Base-by-base conservation (phyloP, 2,888 invertebrate genomes). In the Drosophila barbarae region DNA sequence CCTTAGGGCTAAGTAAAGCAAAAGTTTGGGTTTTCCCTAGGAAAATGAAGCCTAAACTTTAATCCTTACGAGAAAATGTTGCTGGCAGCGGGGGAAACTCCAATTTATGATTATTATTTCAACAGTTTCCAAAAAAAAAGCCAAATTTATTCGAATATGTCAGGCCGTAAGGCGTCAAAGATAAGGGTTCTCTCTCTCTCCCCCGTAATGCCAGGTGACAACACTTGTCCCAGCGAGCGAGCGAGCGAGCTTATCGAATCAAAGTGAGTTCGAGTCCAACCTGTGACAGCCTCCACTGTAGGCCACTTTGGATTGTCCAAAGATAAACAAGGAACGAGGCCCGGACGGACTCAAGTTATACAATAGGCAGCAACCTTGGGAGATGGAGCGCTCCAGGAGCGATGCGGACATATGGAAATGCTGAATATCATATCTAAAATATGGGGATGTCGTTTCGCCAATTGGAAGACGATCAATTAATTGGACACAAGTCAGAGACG, bases 331-430 rank as follows among this genome's bases (percentile, higher is more conserved):
- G 38, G 46, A 21, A 54, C 35, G 32, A 23, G 42, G 49, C 42
- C 59, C 38, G 26, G 42, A 55, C 28, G 18, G 71, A 18, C 18
- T 30, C 46, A 2, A 21, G 82, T 78, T 84, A 78, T 84, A 78
- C 84, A 78, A 78, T 71, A 73, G 55, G 26, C 26, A 26, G 39
- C 75, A 81, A 77, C 76, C 76, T 82, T 80, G 78, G 23, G 15
- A 26, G 34, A 26, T 26, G 54, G 15, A 9, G 13, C 7, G 39
- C 26, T 23, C 49, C 34, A 49, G 49, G 49, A 49, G 32, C 47
- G 47, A 30, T 30, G 38, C 54, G 55, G 54, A 38, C 34, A 35
- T n/a, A 30, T 32, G 60, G 44, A 44, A 44, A 44, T 32, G n/a
- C 18, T 30, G 15, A 18, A 18, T n/a, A n/a, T n/a, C 12, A 6